phyloP scores from a whole-genome alignment of 2,888 invertebrate genomes.

The Drosophila antonietae region DNA sequence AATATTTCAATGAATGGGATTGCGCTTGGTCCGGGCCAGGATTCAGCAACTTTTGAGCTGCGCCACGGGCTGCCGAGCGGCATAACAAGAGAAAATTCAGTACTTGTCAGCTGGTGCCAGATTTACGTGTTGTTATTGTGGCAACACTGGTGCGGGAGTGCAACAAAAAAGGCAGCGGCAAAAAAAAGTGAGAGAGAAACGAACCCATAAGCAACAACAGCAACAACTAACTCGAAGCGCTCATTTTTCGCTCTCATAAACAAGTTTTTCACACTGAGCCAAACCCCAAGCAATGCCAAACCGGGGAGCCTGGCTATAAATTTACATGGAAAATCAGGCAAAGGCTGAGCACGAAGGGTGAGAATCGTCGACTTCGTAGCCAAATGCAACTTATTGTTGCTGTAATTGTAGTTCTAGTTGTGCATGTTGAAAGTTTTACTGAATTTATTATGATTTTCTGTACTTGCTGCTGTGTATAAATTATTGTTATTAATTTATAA shows the following conservation, averaged over 20 bases:
- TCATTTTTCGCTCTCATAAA: slow-evolving; percentile 66
- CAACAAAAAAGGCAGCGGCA: background rate
- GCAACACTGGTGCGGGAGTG: slow-evolving; percentile 15
- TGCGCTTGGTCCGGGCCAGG: slow-evolving; percentile 13
- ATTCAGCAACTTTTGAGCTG: slow-evolving; percentile 54
- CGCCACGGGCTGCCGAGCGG: slow-evolving; percentile 38
- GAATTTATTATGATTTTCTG: slow-evolving; percentile 70
- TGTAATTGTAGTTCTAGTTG: slow-evolving; percentile 53
- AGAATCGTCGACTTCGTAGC: slow-evolving; percentile 52
- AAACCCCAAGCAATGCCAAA: slow-evolving; percentile 6
- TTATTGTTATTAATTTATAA: slow-evolving; percentile 77
- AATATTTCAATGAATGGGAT: slow-evolving; percentile 69
- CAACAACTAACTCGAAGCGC: slow-evolving; percentile 22
- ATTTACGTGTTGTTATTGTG: slow-evolving; percentile 71
- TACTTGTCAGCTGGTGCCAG: slow-evolving; percentile 77
- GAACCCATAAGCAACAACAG: slow-evolving; percentile 3
- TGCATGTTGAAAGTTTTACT: slow-evolving; percentile 61
- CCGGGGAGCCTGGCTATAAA: slow-evolving; percentile 54
- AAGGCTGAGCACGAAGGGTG: slow-evolving; percentile 52
- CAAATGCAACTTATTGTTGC: slow-evolving; percentile 63
- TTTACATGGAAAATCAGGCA: slow-evolving; percentile 60
- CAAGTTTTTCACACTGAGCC: slow-evolving; percentile 49
- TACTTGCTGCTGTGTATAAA: slow-evolving; percentile 67
- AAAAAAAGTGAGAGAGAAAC: background rate
- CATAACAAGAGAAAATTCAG: slow-evolving; percentile 60